phyloP scores from a whole-genome alignment of 2,888 invertebrate genomes.

The Himalopsyche kuldschensis region DNA sequence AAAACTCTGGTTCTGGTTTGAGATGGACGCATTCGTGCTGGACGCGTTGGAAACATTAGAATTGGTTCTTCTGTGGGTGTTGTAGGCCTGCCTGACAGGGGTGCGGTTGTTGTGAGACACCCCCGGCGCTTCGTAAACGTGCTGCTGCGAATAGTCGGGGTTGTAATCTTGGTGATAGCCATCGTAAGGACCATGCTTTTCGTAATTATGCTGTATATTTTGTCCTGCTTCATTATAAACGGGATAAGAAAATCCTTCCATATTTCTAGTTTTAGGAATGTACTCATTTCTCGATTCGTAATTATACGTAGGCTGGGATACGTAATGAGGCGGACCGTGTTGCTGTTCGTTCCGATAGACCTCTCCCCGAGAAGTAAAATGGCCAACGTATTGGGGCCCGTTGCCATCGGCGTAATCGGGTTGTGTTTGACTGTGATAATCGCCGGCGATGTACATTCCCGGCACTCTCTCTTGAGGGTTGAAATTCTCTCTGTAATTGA shows the following conservation, averaged over 20 bases:
- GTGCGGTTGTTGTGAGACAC: slow-evolving; percentile 29
- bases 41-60: slow-evolving; percentile 69
- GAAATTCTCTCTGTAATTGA: slow-evolving; percentile 58
- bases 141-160: slow-evolving; percentile 42
- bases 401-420: slow-evolving; percentile 49
- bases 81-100: slow-evolving; percentile 46
- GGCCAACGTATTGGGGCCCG: slow-evolving; percentile 33
- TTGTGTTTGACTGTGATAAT: slow-evolving; percentile 45
- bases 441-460: slow-evolving; percentile 52
- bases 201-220: slow-evolving; percentile 36
- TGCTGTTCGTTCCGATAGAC: slow-evolving; percentile 27
- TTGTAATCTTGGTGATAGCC: slow-evolving; percentile 27
- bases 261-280: slow-evolving; percentile 31
- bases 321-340: slow-evolving; percentile 41
- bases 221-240: slow-evolving; percentile 36
- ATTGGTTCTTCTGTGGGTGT: slow-evolving; percentile 73
- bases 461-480: slow-evolving; percentile 50
- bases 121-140: slow-evolving; percentile 25
- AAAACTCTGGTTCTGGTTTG: slow-evolving; percentile 43
- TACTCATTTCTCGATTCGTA: slow-evolving; percentile 34
- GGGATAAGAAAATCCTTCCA: slow-evolving; percentile 30
- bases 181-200: slow-evolving; percentile 42
- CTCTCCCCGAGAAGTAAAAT: slow-evolving; percentile 33
- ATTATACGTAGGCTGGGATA: neutral
- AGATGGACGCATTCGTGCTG: slow-evolving; percentile 55